phyloP scores from a whole-genome alignment of 2,113 vertebrate species.

The Dicaeum eximium region DNA sequence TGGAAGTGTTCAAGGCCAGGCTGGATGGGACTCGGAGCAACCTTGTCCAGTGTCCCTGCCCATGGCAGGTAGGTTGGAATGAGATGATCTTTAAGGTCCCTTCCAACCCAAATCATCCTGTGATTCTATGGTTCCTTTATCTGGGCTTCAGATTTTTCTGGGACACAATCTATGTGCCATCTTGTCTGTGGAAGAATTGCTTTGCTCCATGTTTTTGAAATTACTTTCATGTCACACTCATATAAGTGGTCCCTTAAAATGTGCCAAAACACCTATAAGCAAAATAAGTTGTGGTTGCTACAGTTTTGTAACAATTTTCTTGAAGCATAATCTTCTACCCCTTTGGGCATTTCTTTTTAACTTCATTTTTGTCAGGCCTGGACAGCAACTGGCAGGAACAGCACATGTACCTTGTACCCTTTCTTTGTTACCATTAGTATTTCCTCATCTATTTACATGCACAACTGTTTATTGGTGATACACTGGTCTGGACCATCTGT shows the following conservation, averaged over 20 bases:
- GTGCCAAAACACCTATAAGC: neutral
- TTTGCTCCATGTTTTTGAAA: neutral
- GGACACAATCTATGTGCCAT: neutral
- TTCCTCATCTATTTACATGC: neutral
- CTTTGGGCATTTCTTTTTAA: neutral
- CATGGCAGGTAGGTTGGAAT: neutral
- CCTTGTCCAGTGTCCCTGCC: neutral
- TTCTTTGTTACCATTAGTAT: neutral
- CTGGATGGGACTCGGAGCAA: neutral
- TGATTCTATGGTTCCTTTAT: neutral
- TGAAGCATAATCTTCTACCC: neutral
- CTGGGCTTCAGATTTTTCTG: neutral
- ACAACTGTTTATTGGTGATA: neutral
- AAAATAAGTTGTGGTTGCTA: neutral
- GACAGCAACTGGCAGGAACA: neutral
- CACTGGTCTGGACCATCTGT: neutral
- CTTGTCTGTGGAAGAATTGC: neutral
- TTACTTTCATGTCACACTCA: neutral
- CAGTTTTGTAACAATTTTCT: neutral
- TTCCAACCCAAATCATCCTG: neutral
- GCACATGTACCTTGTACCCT: neutral
- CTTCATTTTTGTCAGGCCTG: neutral
- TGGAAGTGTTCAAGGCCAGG: neutral
- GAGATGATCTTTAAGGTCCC: neutral
- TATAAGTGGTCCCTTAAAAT: neutral